Base-by-base conservation (phyloP, 2,113 vertebrate species). In the Chlamydotis undulata region DNA sequence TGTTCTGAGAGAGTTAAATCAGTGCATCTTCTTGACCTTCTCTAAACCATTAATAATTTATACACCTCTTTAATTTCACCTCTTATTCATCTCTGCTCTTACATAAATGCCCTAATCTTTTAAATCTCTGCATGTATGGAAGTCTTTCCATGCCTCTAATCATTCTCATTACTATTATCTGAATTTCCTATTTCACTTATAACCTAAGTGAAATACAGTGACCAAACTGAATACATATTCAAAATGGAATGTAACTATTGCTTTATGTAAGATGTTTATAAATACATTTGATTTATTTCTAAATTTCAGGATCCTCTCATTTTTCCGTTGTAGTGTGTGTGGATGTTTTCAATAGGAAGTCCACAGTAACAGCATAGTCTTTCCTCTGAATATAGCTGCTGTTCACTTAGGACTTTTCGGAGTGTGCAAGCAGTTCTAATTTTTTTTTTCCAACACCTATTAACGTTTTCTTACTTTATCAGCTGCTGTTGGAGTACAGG, bases 11-110 rank as follows among this genome's bases (percentile, higher is more conserved):
- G 21, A 79, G 49, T 87, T 87, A 93, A 83, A 96, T 50, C 2
- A 0, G 41, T 87, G 50, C 52, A 70, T 31, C 31, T 57, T 60
- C 43, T 61, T 92, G 91, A 93, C 90, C 78, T 89, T 83, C 68
- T 80, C 49, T 94, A 90, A 92, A 90, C 39, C 64, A 87, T 96
- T 94, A 84, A 96, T 93, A 93, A 97, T 96, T 91, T 76, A 97
- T 69, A 84, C 50, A 68, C 24, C 22, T 90, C 93, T 92, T 89
- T 93, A 85, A 95, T 97, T 93, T 95, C 92, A 94, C 68, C 89
- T 91, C 67, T 92, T 70, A 83, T 56, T 97, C 59, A 94, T 83
- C 59, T 57, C 87, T 64, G 55, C 39, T 92, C 10, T 94, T 94
- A 85, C 45, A 11, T 90, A 97, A 96, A 94, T 87, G 90, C 50